Conservation (phyloP, 1,140 invertebrate species). For the Cydia amplana region DNA sequence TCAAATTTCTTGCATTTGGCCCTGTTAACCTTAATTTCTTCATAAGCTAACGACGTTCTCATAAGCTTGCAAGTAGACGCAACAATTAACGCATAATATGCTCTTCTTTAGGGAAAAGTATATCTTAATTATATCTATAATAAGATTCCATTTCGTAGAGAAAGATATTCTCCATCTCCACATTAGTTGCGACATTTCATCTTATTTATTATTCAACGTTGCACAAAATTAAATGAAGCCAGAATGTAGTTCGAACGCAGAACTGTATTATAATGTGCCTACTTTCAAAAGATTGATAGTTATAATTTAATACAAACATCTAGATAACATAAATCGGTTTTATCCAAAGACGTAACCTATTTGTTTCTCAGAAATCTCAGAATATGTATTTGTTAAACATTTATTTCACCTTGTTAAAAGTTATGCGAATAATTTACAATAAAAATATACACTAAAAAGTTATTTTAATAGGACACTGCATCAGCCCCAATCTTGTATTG, state of each 20-base stretch:
- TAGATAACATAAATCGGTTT: neutral
- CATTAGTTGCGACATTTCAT: neutral
- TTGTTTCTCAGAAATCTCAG: constrained; percentile 8
- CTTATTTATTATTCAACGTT: neutral
- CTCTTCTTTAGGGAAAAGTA: neutral
- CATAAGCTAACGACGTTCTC: neutral
- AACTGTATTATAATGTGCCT: neutral
- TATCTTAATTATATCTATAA: neutral
- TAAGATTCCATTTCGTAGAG: neutral
- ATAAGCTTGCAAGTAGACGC: neutral
- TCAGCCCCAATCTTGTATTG: neutral
- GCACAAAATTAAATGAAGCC: constrained; percentile 1
- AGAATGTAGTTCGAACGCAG: neutral
- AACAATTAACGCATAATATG: neutral
- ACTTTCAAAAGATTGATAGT: neutral
- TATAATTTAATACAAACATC: neutral
- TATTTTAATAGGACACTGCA: neutral
- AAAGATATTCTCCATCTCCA: neutral
- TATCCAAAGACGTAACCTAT: neutral
- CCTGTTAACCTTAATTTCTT: neutral
- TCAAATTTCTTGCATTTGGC: no score
- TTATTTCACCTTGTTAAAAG: neutral
- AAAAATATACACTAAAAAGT: neutral
- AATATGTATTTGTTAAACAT: neutral
- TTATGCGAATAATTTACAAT: neutral